phyloP scores from a whole-genome alignment of 2,797 vertebrate species.

The Sebastes itinus region DNA sequence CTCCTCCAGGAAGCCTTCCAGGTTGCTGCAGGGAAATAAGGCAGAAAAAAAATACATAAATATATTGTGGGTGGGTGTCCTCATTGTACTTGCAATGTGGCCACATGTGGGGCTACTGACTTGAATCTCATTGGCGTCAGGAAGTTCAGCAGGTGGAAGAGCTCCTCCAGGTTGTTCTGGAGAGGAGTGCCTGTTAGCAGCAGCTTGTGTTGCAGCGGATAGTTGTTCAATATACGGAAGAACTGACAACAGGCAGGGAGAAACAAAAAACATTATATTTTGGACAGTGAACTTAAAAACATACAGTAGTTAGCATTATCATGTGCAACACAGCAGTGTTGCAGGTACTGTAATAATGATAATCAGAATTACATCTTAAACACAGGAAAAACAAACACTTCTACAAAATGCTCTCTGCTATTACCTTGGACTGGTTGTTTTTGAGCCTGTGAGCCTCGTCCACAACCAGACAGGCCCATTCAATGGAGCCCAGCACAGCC shows the following conservation, averaged over 20 bases:
- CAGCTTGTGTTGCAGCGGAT: constrained; percentile 96
- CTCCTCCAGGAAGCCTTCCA: constrained; percentile 98
- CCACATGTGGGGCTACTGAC: constrained; percentile 78
- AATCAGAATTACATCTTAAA: background rate
- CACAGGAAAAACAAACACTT: background rate
- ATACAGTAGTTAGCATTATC: background rate
- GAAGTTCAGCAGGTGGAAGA: constrained; percentile 98
- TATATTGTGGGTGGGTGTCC: background rate
- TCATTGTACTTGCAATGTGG: background rate
- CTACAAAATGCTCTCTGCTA: background rate
- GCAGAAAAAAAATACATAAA: background rate
- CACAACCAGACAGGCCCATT: constrained; percentile 98
- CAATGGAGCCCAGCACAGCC: constrained; percentile 96
- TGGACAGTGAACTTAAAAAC: background rate
- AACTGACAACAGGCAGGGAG: constrained; percentile 80
- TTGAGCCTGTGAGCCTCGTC: constrained; percentile 98
- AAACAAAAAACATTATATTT: background rate
- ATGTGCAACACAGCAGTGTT: background rate
- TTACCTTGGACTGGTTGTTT: constrained; percentile 98
- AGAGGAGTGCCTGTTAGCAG: constrained; percentile 96
- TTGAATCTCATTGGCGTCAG: constrained; percentile 96
- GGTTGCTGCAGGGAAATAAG: constrained; percentile 82
- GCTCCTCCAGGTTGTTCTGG: constrained; percentile 97
- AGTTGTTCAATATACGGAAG: constrained; percentile 96
- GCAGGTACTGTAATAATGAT: background rate